A percentile compares a stretch with the other conserved stretches of the same genome.
These are phyloP conservation scores for Oncorhynchus tshawytscha DNA, from an alignment of 2,113 vertebrate species.

Conservation along the genomic window DNA sequence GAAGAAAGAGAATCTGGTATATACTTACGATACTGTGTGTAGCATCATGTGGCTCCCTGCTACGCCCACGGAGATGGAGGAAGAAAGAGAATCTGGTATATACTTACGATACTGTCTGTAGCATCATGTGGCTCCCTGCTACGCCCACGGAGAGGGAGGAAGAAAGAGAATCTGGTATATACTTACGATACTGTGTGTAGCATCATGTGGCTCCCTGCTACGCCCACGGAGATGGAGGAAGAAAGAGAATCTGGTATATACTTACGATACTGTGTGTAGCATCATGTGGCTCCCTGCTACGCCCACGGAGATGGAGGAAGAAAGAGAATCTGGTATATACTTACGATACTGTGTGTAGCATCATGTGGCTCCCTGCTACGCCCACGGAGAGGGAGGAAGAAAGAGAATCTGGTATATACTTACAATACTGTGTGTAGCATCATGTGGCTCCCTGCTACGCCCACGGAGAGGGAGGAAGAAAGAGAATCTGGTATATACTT, in stretches of 20 bases:
- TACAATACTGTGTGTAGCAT: neutral
- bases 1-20: no score
- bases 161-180: no score
- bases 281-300: constrained; percentile 3
- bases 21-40: constrained; percentile 4
- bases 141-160: neutral
- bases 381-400: neutral
- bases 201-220: neutral
- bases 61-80: neutral
- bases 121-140: neutral
- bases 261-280: neutral
- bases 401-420: neutral
- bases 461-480: neutral
- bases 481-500: neutral
- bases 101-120: constrained; percentile 3
- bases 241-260: no score
- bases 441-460: constrained; percentile 2
- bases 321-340: no score
- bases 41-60: neutral
- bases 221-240: neutral
- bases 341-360: constrained; percentile 1
- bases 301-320: neutral
- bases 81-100: no score
- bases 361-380: constrained; percentile 2
- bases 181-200: constrained; percentile 2